phyloP scores from a whole-genome alignment of 2,888 invertebrate species.

The Standfussiana lucernea region DNA sequence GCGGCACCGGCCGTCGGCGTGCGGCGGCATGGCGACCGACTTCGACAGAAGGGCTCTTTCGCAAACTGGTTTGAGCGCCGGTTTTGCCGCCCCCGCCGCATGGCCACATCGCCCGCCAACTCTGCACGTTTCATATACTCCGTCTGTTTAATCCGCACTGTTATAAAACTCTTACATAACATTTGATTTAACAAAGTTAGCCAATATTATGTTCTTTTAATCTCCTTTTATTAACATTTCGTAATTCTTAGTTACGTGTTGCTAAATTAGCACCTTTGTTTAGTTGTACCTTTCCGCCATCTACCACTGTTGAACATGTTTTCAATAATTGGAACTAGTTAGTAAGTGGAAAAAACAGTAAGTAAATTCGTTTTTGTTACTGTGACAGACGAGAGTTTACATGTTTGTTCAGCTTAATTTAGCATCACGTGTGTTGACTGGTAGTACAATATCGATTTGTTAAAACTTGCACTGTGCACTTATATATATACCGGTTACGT shows the following conservation, averaged over 20 bases:
- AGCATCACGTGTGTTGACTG: conserved; percentile 46
- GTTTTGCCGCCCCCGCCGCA: conserved; percentile 69
- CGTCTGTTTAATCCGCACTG: conserved; percentile 52
- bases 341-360: conserved; percentile 25
- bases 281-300: conserved; percentile 14
- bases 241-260: neutral
- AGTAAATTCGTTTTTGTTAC: conserved; percentile 31
- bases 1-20: conserved; percentile 72
- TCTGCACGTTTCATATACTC: conserved; percentile 63
- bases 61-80: conserved; percentile 84
- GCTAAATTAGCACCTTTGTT: conserved; percentile 22
- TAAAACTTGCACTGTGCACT: conserved; percentile 53
- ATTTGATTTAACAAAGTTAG: conserved; percentile 33
- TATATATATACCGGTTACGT: conserved; percentile 63
- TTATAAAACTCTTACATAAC: conserved; percentile 59
- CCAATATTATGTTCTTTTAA: conserved; percentile 35
- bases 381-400: conserved; percentile 50
- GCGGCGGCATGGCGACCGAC: conserved; percentile 75
- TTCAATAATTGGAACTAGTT: conserved; percentile 24
- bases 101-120: conserved; percentile 62
- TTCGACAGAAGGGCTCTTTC: conserved; percentile 82
- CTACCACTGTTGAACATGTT: neutral
- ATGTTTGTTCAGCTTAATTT: conserved; percentile 58
- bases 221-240: conserved; percentile 22
- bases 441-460: conserved; percentile 52